Conservation (phyloP, 2,888 invertebrate species). For the Falcaria lacertinaria region DNA sequence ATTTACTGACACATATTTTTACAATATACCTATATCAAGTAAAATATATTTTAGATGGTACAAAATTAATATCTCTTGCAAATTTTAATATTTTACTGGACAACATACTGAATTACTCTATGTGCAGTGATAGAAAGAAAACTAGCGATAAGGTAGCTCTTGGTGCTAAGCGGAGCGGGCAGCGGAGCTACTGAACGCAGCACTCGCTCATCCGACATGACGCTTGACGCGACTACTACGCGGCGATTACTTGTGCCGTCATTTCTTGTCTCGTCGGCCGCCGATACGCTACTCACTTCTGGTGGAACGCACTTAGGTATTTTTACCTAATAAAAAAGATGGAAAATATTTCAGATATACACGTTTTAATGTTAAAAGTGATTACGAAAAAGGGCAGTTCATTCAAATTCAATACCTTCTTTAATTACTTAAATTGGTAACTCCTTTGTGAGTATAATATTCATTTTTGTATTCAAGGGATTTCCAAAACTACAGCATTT, state of each 20-base stretch:
- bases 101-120: slow-evolving; percentile 22
- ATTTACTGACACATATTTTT: not conserved
- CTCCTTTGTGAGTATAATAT: no score
- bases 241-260: slow-evolving; percentile 72
- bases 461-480: no score
- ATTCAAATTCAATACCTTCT: no score
- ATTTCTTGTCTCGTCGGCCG: slow-evolving; percentile 52
- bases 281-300: slow-evolving; percentile 70
- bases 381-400: no score
- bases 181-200: slow-evolving; percentile 51
- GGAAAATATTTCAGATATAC: no score
- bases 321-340: slow-evolving; percentile 37
- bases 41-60: no score
- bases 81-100: slow-evolving; percentile 17
- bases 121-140: slow-evolving; percentile 22
- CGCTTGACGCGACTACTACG: slow-evolving; percentile 83
- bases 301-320: slow-evolving; percentile 71
- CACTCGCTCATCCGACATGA: slow-evolving; percentile 81
- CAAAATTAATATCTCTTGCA: not conserved
- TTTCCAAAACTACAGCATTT: no score
- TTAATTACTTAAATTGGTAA: no score
- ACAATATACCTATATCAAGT: not conserved
- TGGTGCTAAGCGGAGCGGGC: slow-evolving; percentile 29
- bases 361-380: no score
- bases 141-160: slow-evolving; percentile 26